Percentiles rank a stretch among this genome's conserved stretches.
Conservation (phyloP, 2,888 invertebrate species). For the Lordiphosa fenestrarum region DNA sequence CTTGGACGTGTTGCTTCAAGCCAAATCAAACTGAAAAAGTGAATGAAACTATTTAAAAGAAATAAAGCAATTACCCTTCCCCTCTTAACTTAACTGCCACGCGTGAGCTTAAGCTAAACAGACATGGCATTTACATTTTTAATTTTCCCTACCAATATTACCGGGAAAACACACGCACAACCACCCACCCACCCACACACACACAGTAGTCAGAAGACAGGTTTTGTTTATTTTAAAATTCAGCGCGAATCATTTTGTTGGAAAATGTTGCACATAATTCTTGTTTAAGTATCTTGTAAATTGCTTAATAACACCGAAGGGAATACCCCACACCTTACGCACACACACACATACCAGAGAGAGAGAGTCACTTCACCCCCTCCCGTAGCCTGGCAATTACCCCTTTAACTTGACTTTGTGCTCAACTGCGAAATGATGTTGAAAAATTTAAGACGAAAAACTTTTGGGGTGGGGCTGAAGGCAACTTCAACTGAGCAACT, state of each 20-base stretch:
- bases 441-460: slow-evolving; percentile 64
- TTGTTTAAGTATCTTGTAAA: slow-evolving; percentile 79
- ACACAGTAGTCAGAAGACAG: slow-evolving; percentile 61
- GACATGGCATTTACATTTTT: slow-evolving; percentile 13
- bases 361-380: background rate
- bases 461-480: slow-evolving; percentile 36
- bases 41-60: too few relatives aligned
- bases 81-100: background rate
- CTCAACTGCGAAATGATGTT: slow-evolving; percentile 63
- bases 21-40: too few relatives aligned
- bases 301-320: slow-evolving; percentile 78
- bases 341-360: slow-evolving; percentile 4
- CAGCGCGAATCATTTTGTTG: slow-evolving; percentile 74
- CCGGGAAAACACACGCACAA: background rate
- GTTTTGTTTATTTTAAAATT: slow-evolving; percentile 73
- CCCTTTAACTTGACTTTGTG: slow-evolving; percentile 58
- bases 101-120: slow-evolving; percentile 3
- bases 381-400: slow-evolving; percentile 43
- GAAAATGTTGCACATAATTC: slow-evolving; percentile 79
- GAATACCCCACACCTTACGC: slow-evolving; percentile 33
- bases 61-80: too few relatives aligned
- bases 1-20: too few relatives aligned
- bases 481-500: slow-evolving; percentile 40
- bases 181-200: background rate
- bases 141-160: slow-evolving; percentile 3